Conservation (phyloP, 2,888 invertebrate genomes). For the Lamproptera curius region DNA sequence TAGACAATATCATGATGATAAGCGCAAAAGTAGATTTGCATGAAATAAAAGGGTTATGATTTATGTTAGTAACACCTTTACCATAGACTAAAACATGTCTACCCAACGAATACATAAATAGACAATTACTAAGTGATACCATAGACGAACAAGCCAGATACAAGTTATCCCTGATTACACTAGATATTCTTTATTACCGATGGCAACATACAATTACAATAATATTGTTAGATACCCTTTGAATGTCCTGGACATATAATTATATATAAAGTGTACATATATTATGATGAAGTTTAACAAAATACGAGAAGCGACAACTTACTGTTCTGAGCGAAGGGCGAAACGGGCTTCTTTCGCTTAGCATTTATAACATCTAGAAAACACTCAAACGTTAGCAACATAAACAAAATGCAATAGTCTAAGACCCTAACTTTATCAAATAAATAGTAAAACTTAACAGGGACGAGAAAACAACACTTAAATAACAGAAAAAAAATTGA, state of each 20-base stretch:
- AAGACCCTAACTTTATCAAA: no score
- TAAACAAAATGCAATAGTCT: conserved; percentile 14
- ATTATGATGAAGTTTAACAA: no score
- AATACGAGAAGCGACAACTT: conserved; percentile 9
- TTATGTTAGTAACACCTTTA: conserved; percentile 16
- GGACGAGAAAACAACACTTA: no score
- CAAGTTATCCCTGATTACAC: neutral
- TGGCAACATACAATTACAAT: conserved; percentile 1
- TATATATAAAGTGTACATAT: no score
- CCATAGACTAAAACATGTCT: neutral
- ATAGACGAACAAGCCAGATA: conserved; percentile 1
- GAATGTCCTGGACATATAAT: conserved; percentile 1
- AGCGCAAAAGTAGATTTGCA: neutral
- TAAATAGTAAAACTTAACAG: no score
- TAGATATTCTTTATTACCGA: neutral
- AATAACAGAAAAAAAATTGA: no score
- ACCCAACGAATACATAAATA: neutral
- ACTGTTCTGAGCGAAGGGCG: conserved; percentile 18
- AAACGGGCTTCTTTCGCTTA: conserved; percentile 20
- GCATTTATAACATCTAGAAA: conserved; percentile 17
- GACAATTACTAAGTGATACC: conserved; percentile 1
- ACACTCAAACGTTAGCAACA: conserved; percentile 8
- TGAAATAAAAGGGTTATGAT: neutral
- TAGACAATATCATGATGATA: neutral
- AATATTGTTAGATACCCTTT: no score